phyloP scores from a whole-genome alignment of 2,113 vertebrate species.

The Chlamydotis undulata region DNA sequence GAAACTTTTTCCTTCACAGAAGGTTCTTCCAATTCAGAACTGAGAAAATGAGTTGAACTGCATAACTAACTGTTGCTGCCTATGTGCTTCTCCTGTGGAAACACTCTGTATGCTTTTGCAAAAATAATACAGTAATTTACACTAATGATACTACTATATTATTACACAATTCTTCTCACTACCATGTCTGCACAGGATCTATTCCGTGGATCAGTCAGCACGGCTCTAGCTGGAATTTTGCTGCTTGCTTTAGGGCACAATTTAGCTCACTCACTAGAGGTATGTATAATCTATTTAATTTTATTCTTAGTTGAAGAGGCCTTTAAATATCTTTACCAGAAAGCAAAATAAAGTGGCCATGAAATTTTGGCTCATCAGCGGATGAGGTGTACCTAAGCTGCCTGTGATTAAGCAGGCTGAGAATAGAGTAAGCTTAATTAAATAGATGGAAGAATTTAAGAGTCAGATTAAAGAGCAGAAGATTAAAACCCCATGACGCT shows the following conservation, averaged over 20 bases:
- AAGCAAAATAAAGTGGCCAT: background rate
- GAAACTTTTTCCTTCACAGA: background rate
- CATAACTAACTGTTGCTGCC: background rate
- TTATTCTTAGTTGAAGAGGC: background rate
- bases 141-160: background rate
- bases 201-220: rapidly evolving
- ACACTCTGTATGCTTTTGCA: background rate
- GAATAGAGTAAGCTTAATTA: background rate
- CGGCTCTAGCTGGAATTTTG: background rate
- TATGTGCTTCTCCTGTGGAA: background rate
- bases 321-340: background rate
- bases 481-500: background rate
- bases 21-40: background rate
- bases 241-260: background rate
- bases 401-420: background rate
- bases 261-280: background rate
- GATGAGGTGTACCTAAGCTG: background rate
- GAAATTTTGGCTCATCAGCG: background rate
- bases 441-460: background rate
- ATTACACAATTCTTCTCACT: background rate
- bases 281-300: background rate
- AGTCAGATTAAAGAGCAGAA: background rate
- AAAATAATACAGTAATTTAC: background rate
- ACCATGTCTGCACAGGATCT: background rate
- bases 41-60: background rate